phyloP scores from a whole-genome alignment of 1,140 invertebrate species.

The Listronotus bonariensis region DNA sequence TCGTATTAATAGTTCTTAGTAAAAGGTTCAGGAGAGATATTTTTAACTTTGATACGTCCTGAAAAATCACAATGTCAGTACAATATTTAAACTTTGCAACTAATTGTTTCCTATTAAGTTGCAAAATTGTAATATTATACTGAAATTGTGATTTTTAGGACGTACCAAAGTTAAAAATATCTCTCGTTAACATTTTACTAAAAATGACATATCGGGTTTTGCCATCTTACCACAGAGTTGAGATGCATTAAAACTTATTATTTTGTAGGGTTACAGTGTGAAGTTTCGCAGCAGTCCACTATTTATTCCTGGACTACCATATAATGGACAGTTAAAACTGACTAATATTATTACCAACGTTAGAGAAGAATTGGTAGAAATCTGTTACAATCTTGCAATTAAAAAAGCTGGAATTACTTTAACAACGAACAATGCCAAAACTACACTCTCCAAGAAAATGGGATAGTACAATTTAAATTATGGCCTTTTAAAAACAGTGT shows the following conservation, averaged over 20 bases:
- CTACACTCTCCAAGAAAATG: conserved; percentile 37
- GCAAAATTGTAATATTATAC: too few species aligned
- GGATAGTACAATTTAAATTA: conserved; percentile 20
- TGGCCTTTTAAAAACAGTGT: conserved; percentile 48
- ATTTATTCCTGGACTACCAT: conserved; percentile 66
- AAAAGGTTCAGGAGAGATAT: too few species aligned
- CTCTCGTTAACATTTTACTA: too few species aligned
- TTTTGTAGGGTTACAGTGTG: conserved; percentile 49
- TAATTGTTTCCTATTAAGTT: too few species aligned
- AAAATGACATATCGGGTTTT: too few species aligned
- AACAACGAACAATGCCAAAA: conserved; percentile 45
- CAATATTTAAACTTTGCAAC: too few species aligned
- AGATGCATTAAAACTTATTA: neutral
- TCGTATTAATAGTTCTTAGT: too few species aligned
- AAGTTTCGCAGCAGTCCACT: conserved; percentile 59
- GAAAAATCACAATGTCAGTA: too few species aligned
- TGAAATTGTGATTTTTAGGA: too few species aligned
- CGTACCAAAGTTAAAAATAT: too few species aligned
- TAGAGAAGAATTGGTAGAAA: conserved; percentile 44
- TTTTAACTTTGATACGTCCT: too few species aligned
- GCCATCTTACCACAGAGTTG: too few species aligned
- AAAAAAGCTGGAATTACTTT: conserved; percentile 50
- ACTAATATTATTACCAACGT: conserved; percentile 38
- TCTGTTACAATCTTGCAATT: conserved; percentile 52
- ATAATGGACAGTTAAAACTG: conserved; percentile 60